These are phyloP conservation scores for Phasianus colchicus DNA, from an alignment of 2,113 vertebrate species.

Conservation along the genomic window DNA sequence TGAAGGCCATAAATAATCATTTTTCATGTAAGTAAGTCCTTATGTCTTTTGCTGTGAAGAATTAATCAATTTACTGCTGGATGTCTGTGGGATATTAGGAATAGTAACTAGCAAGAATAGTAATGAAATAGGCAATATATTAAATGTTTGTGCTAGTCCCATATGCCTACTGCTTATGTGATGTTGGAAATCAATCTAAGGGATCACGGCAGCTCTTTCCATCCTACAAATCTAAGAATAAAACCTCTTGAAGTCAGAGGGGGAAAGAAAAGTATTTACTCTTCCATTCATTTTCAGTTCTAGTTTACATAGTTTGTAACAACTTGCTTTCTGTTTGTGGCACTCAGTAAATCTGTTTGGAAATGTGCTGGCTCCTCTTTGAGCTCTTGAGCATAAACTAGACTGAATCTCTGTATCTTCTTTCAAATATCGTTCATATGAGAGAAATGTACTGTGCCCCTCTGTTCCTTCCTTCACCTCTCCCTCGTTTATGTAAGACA, in stretches of 20 bases:
- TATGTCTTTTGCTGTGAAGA: not conserved
- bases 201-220: not conserved
- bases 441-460: not conserved
- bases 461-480: slow-evolving; percentile 13
- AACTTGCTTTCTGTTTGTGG: slow-evolving; percentile 26
- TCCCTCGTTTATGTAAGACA: not conserved
- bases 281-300: not conserved
- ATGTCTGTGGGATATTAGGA: not conserved
- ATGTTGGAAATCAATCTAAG: not conserved
- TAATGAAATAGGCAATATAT: not conserved
- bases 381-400: not conserved
- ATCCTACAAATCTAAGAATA: slow-evolving; percentile 10
- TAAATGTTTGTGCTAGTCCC: slow-evolving; percentile 31
- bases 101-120: not conserved
- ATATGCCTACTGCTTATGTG: not conserved
- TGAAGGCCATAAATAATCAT: not conserved
- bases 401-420: not conserved
- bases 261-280: not conserved
- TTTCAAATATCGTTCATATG: not conserved
- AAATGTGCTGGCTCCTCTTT: not conserved
- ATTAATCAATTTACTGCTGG: not conserved
- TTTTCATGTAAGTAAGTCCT: not conserved
- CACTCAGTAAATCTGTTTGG: not conserved
- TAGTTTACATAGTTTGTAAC: not conserved
- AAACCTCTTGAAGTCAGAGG: not conserved